These are phyloP conservation scores for Poecilia gillii DNA, from an alignment of 2,797 vertebrate genomes.

Conservation along the genomic window DNA sequence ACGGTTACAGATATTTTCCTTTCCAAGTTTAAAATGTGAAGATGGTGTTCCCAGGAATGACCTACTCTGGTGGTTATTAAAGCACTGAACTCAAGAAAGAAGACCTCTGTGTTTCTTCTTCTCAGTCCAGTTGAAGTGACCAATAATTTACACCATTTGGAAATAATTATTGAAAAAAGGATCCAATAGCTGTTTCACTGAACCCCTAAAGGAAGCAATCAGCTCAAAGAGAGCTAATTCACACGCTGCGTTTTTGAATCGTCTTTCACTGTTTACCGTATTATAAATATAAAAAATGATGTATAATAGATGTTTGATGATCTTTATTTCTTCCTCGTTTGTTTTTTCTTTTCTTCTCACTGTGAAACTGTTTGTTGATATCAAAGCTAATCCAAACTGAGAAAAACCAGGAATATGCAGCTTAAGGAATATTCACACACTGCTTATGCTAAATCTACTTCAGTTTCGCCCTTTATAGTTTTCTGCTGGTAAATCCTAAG, in stretches of 20 bases:
- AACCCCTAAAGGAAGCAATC: conserved; percentile 13
- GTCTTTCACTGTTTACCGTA: conserved; percentile 8
- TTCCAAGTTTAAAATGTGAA: neutral
- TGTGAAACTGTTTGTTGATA: conserved; percentile 8
- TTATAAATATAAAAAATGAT: conserved; percentile 23
- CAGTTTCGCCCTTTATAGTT: conserved; percentile 60
- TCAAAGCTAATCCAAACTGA: neutral
- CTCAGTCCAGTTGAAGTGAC: neutral
- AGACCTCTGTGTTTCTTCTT: neutral
- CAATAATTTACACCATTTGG: neutral
- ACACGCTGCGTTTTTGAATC: conserved; percentile 22
- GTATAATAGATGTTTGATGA: conserved; percentile 27
- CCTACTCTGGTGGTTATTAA: neutral
- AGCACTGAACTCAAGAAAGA: neutral
- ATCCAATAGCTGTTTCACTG: neutral
- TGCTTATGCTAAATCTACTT: conserved; percentile 56
- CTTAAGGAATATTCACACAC: conserved; percentile 43
- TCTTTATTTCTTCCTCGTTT: conserved; percentile 9
- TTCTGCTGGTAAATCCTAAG: conserved; percentile 58
- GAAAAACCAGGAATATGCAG: conserved; percentile 12
- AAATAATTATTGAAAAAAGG: neutral
- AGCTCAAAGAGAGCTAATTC: conserved; percentile 29
- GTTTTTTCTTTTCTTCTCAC: neutral
- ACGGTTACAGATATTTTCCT: neutral
- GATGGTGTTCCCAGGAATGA: neutral